Evolutionary conservation across 2,797 vertebrate genomes (phyloP).

Genomic region (Dermochelys coriacea): DNA sequence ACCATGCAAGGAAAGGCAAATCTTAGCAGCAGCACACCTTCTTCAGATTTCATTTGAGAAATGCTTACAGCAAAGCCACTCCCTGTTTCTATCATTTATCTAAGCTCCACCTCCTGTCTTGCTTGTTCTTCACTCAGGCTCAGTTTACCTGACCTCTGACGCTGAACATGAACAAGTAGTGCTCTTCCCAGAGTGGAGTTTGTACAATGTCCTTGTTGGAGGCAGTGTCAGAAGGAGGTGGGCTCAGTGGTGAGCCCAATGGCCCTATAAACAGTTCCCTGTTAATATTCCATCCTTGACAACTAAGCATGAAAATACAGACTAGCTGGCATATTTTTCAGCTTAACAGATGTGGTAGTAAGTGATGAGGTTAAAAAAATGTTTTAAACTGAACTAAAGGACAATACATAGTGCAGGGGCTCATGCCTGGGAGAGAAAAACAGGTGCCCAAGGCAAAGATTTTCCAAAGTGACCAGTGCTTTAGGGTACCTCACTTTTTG

Average conservation of each 20-base stretch:
- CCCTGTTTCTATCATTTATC: neutral
- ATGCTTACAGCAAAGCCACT: neutral
- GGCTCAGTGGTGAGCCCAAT: neutral
- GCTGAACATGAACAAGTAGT: neutral
- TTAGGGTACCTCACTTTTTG: neutral
- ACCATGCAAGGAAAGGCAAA: neutral
- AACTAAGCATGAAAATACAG: neutral
- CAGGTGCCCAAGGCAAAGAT: neutral
- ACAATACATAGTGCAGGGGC: too few relatives aligned
- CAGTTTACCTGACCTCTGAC: too few relatives aligned
- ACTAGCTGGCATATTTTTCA: neutral
- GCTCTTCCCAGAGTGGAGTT: neutral
- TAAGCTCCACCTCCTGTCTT: neutral
- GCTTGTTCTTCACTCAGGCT: neutral
- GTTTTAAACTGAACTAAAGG: neutral
- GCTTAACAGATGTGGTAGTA: neutral
- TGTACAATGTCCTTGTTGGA: neutral
- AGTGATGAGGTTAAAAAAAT: neutral
- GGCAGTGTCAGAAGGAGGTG: neutral
- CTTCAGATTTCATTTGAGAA: neutral
- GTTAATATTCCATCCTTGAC: too few relatives aligned
- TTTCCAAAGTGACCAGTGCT: neutral
- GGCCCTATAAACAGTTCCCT: neutral
- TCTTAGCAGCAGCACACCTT: neutral
- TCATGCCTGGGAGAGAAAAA: neutral